Evolutionary conservation across 2,113 vertebrate genomes (phyloP).

Genomic region (Butastur rufipennis): DNA sequence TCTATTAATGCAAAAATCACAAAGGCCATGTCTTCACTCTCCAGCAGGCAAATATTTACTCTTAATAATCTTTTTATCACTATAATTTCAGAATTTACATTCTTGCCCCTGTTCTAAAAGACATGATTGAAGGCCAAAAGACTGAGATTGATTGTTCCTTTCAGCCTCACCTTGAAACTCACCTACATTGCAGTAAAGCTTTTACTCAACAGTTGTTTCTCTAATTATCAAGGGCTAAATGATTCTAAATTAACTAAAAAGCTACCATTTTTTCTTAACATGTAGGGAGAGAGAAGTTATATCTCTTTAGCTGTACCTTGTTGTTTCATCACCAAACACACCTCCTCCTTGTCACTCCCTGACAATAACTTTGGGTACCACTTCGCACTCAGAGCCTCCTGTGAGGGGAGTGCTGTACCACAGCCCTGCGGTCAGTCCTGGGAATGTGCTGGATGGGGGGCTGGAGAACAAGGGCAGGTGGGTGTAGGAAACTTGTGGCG

Average conservation of each 20-base stretch:
- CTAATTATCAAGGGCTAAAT: not conserved
- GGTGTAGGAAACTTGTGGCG: not conserved
- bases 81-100: not conserved
- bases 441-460: fast-evolving
- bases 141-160: not conserved
- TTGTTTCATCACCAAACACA: not conserved
- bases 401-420: not conserved
- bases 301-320: not conserved
- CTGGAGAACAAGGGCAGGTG: not conserved
- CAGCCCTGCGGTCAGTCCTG: too few relatives aligned
- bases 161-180: not conserved
- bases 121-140: not conserved
- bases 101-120: not conserved
- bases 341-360: not conserved
- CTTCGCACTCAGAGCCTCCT: not conserved
- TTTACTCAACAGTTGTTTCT: not conserved
- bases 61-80: not conserved
- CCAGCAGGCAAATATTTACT: not conserved
- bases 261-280: not conserved
- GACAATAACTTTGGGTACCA: not conserved
- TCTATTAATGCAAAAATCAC: not conserved
- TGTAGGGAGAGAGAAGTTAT: not conserved
- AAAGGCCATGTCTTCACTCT: not conserved
- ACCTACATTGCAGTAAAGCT: not conserved
- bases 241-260: not conserved